Percentiles rank a stretch among this genome's conserved stretches.
phyloP scores from a whole-genome alignment of 2,888 invertebrate genomes.

The Cataglyphis albicans region DNA sequence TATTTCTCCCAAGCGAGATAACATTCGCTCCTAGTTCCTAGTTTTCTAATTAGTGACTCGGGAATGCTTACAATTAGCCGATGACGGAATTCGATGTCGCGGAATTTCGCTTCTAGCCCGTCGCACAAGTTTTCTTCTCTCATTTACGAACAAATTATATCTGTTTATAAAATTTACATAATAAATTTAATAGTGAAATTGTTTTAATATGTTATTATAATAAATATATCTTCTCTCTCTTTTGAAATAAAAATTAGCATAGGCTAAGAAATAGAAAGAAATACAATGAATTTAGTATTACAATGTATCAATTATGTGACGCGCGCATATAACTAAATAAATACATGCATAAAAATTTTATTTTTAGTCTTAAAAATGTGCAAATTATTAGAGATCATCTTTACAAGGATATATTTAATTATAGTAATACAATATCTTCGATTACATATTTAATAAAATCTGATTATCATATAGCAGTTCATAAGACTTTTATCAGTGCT shows the following conservation, averaged over 20 bases:
- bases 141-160: conserved; percentile 38
- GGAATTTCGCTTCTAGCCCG: conserved; percentile 27
- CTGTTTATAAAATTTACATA: conserved; percentile 3
- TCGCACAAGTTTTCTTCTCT: conserved; percentile 25
- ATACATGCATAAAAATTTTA: background rate
- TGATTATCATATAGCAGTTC: background rate
- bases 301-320: no score
- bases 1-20: conserved; percentile 48
- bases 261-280: background rate
- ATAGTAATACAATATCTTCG: background rate
- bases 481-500: conserved; percentile 14
- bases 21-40: conserved; percentile 55
- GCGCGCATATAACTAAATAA: background rate
- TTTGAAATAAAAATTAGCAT: background rate
- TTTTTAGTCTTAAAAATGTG: background rate
- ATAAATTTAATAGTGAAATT: background rate
- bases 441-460: conserved; percentile 9
- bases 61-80: conserved; percentile 55
- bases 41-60: conserved; percentile 63
- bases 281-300: background rate
- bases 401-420: background rate
- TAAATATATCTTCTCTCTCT: background rate
- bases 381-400: background rate
- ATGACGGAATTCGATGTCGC: conserved; percentile 11
- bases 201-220: background rate